Evolutionary conservation across 2,797 vertebrate genomes (phyloP), one percentile per base, ranked within the genome.

Genomic region (Myioborus miniatus): DNA sequence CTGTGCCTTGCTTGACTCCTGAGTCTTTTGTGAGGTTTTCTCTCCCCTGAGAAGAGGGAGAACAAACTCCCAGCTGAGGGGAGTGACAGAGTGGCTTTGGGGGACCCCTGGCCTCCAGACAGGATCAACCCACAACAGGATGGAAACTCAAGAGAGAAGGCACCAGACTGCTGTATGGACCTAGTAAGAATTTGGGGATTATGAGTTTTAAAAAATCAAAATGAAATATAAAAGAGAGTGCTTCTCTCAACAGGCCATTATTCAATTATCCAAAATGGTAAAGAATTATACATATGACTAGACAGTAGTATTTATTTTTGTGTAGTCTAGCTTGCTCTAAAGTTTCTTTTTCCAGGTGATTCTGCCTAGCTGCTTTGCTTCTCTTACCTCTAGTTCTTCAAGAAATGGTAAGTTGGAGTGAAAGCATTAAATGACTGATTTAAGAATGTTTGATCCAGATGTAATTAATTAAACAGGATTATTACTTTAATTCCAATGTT

Each of bases 1-100:
- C 12, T 34, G 21, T 58, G 18, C 19, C 23, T 63, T n/a, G 26
- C 10, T 71, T 0, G 0, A 68, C 9, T 15, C 22, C 13, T 0
- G 0, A 34, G 1, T 1, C 4, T 46, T 55, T 49, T 6, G 4
- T 16, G 12, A 5, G 3, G 4, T 60, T 52, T 62, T 52, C 12
- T 71, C 6, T 84, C 15, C 30, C 7, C 12, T 80, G 21, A 22
- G 10, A 44, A 44, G 20, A 44, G 44, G 20, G 44, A 44, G 20
- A 44, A 44, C 11, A 21, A 44, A 12, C 20, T 44, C 44, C 15
- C 32, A 53, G 32, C 23, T 50, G 22, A 39, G 29, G 4, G 14
- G 12, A 80, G 8, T 17, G 36, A 50, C 26, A 39, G 10, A 36
- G 10, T 6, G 5, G 29, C 13, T 69, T 56, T 85, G 23, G 7